Evolutionary conservation across 2,113 vertebrate species (phyloP), one percentile per base, ranked within the genome.

Genomic region (Spea multiplicata): DNA sequence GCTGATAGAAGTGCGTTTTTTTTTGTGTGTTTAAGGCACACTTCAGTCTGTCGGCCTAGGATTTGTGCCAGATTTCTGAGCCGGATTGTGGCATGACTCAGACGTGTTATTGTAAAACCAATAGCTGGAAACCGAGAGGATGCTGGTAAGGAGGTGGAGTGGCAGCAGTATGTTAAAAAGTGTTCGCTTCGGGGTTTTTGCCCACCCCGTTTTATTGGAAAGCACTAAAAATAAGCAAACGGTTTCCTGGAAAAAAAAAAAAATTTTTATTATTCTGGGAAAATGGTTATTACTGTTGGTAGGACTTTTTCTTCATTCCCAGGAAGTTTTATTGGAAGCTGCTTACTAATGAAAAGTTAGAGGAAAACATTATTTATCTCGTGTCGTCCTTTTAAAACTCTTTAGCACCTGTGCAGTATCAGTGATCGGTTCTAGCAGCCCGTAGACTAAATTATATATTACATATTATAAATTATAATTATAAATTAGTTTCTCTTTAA

Each of bases 41-140:
- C 47, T 64, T 74, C 47, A 49, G 64, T 74, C n/a, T 62, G 73
- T 75, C 66, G 62, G 55, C 71, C 67, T 71, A 71, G 67, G 66
- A 59, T 46, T n/a, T 44, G 44, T 49, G 67, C 75, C 75, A 77
- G 48, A 69, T 62, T n/a, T 69, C 10, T 9, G 3, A 70, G 75
- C 55, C 55, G 61, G 45, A 77, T 77, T 52, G 53, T 77, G 65
- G 55, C 67, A 70, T 77, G 67, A 77, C 75, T 77, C 75, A 77
- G 75, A 77, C 75, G 62, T 77, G 75, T 70, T 77, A 52, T 77
- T 77, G 75, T 70, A 70, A 77, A 75, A 66, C 62, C 61, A 66
- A 75, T 75, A 52, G 73, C 62, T 75, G 61, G 62, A 75, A 75
- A 75, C 17, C 66, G 73, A 16, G 30, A 16, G 61, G n/a, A 64